Evolutionary conservation across 1,140 invertebrate genomes (phyloP), one percentile per base, ranked within the genome.

Genomic region (Hyphantria cunea): DNA sequence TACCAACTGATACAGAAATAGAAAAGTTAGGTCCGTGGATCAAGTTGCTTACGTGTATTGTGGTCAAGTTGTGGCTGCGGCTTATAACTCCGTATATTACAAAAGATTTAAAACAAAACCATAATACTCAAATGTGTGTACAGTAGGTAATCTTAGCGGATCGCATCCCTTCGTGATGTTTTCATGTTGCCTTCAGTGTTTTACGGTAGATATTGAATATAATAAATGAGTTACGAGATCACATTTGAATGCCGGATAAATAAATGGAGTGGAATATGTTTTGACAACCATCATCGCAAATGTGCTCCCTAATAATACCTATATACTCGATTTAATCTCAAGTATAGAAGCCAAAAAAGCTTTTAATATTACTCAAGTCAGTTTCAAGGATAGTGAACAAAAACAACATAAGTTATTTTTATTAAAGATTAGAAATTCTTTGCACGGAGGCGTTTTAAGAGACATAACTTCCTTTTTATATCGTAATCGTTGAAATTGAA

Each of bases 381-480:
- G 5, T 25, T 14, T 14, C 11, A 31, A 31, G 33, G 13, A 25
- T 17, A 17, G 37, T 31, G 32, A n/a, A 32, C 42, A 48, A 32
- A 56, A 25, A 42, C 42, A 17, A 47, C 31, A 3, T 32, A 47
- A 54, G 42, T 17, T 54, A 41, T 56, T 56, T 56, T 56, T 56
- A 47, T 56, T 56, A 44, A 48, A 56, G 42, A 54, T 56, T 56
- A 56, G 31, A 56, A 56, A 56, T 56, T 56, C 44, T 12, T 15
- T 48, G 47, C 44, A 15, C 10, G 47, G 47, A 34, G 17, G 17
- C 44, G 25, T 42, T 14, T 56, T 37, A 42, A 13, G 13, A 12
- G 11, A 45, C 53, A 56, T 25, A 32, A 47, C 42, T 56, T 47
- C 15, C 31, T 34, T n/a, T 47, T 56, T 13, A 34, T 33, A 34